Conservation (phyloP, 1,140 invertebrate species). For the Leptopilina boulardi region DNA sequence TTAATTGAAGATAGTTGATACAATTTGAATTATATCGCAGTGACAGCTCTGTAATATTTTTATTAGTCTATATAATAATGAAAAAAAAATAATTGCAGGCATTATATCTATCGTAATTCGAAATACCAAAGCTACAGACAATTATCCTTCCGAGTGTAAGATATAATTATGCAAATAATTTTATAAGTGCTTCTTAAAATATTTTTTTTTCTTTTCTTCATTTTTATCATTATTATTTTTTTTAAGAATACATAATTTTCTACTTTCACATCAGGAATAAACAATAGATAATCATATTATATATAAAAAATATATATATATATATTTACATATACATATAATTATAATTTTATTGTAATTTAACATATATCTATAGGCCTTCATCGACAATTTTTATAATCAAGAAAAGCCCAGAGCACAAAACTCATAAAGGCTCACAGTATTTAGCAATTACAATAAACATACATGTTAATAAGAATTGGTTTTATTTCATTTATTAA, state of each 20-base stretch:
- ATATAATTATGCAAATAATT: constrained; percentile 50
- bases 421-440: not conserved
- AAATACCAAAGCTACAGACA: constrained; percentile 70
- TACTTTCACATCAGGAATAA: not conserved
- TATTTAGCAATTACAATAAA: constrained; percentile 18
- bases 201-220: not conserved
- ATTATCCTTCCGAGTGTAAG: constrained; percentile 55
- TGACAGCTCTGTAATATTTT: constrained; percentile 56
- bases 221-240: constrained; percentile 2
- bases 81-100: constrained; percentile 51
- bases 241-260: constrained; percentile 14
- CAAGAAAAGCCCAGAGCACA: not conserved
- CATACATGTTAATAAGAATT: not conserved
- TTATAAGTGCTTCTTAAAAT: constrained; percentile 5
- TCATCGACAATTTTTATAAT: constrained; percentile 18
- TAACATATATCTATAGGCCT: constrained; percentile 17
- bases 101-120: constrained; percentile 66
- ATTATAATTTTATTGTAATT: constrained; percentile 13
- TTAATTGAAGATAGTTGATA: constrained; percentile 48
- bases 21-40: constrained; percentile 51
- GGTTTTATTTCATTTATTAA: not conserved
- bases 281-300: constrained; percentile 11
- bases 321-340: constrained; percentile 18
- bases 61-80: constrained; percentile 58
- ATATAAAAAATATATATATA: not conserved